A percentile compares a stretch with the other conserved stretches of the same genome.
Conservation (phyloP, 2,888 invertebrate species). For the Rotaria socialis region DNA sequence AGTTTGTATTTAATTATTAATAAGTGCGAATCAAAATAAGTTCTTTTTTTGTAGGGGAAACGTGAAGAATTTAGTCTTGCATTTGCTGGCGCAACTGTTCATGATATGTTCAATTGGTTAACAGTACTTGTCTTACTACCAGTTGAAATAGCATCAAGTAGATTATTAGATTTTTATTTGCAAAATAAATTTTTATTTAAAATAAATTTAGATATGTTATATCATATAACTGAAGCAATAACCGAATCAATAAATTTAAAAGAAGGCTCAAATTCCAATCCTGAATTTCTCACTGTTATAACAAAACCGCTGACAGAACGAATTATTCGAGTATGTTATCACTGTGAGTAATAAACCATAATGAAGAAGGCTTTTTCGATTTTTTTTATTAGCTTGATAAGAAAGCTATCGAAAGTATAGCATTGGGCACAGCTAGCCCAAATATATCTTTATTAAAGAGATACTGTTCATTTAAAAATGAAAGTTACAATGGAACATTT, state of each 20-base stretch:
- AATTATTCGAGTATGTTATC: neutral
- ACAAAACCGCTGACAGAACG: neutral
- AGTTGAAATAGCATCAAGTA: neutral
- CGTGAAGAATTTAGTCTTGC: slow-evolving; percentile 51
- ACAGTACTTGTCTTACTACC: neutral
- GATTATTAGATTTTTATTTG: neutral
- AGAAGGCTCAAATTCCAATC: neutral
- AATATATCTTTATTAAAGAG: neutral
- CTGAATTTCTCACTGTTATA: neutral
- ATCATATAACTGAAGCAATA: neutral
- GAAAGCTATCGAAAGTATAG: neutral
- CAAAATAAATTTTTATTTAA: neutral
- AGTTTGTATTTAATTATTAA: slow-evolving; percentile 18
- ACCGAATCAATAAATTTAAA: neutral
- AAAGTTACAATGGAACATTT: neutral
- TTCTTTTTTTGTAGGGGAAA: slow-evolving; percentile 47
- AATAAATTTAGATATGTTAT: neutral
- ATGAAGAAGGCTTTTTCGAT: no score
- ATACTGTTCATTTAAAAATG: neutral
- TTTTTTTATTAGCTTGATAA: neutral
- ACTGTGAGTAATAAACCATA: no score
- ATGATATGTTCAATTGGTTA: slow-evolving; percentile 51
- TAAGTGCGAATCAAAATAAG: neutral
- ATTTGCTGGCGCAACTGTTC: slow-evolving; percentile 55
- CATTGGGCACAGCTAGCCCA: neutral